Base-by-base conservation (phyloP, 2,113 vertebrate genomes). In the Anthoscopus minutus region DNA sequence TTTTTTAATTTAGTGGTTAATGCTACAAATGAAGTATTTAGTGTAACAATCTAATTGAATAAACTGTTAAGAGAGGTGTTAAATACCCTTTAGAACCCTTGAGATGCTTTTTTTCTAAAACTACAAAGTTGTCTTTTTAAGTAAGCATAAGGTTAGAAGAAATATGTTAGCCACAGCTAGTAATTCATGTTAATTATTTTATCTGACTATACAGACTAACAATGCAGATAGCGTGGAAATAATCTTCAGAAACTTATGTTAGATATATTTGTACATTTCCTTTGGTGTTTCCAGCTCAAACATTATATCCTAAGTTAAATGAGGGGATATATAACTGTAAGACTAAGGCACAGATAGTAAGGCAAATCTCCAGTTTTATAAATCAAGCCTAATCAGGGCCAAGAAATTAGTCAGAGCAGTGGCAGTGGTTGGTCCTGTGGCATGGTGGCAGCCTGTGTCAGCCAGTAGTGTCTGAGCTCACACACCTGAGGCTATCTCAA, bases 11-110 rank as follows among this genome's bases (percentile, higher is more conserved):
- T 70, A 65, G 23, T 70, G 11, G 15, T 65, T 84, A 62, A 51
- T 69, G 25, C n/a, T 67, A 37, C 5, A 56, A 91, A 79, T 89
- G 0, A 64, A 58, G 69, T 82, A 42, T 76, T 62, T 88, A 72
- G 17, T 94, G 33, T 92, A 95, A 94, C 45, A 91, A 56, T 57
- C 38, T 93, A 96, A 94, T 83, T 95, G 65, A 96, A 71, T 51
- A 80, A 74, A 79, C 86, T 95, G 76, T 72, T 85, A 87, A 96
- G 77, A 88, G 86, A 89, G 48, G 33, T 91, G 54, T 86, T 93
- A 92, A 88, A 82, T 67, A 89, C 70, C n/a, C 24, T 94, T 93
- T 87, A 96, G 77, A 94, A 93, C 91, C 30, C 58, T 16, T 51
- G 58, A 80, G 30, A 44, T 42, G 42, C 30, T 80, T 86, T 93